Evolutionary conservation across 2,113 vertebrate species (phyloP).

Genomic region (Pelusios castaneus): DNA sequence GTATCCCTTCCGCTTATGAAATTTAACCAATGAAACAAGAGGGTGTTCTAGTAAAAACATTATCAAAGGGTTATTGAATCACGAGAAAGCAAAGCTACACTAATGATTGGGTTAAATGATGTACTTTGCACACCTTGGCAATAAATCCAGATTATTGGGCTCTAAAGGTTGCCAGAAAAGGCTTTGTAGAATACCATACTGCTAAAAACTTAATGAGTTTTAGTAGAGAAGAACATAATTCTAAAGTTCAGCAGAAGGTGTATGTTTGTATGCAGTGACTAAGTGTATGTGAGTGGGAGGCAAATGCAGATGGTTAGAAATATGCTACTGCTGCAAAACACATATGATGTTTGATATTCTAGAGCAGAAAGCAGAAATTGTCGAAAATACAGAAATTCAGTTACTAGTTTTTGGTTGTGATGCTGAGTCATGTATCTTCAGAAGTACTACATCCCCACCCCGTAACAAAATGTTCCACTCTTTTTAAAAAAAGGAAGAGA

Average conservation of each 20-base stretch:
- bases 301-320: conserved; percentile 75
- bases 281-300: conserved; percentile 73
- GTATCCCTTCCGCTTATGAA: not conserved
- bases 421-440: not conserved
- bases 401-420: not conserved
- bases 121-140: conserved; percentile 12
- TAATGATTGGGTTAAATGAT: not conserved
- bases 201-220: conserved; percentile 58
- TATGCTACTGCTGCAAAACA: conserved; percentile 75
- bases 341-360: conserved; percentile 67
- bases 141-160: conserved; percentile 31
- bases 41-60: not conserved
- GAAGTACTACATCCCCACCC: not conserved
- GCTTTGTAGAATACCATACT: conserved; percentile 45
- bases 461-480: conserved; percentile 29
- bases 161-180: conserved; percentile 40
- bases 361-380: conserved; percentile 61
- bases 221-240: conserved; percentile 7
- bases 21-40: not conserved
- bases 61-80: conserved; percentile 6
- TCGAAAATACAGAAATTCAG: conserved; percentile 2
- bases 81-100: not conserved
- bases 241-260: conserved; percentile 71
- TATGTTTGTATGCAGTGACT: conserved; percentile 69
- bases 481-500: not conserved